Base-by-base conservation (phyloP, 30 jellyfish, hydroid and myxozoan species). In the Chrysaora quinquecirrha region DNA sequence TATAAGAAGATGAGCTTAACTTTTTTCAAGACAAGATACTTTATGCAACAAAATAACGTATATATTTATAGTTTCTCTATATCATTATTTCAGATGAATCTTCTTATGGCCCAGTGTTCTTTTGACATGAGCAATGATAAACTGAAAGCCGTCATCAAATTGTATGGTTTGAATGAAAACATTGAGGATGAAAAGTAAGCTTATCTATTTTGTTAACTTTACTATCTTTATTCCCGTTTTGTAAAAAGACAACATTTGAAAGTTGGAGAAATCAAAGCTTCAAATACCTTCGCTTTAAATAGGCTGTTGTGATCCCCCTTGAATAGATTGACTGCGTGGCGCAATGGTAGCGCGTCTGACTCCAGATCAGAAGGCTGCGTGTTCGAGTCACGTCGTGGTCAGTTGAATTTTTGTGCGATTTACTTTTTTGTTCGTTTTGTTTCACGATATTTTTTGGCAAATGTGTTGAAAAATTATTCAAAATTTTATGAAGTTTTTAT, bases 291-390 rank as follows among this genome's bases (percentile, higher is more conserved):
- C n/a, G n/a, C n/a, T n/a, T n/a, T n/a, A n/a, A n/a, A n/a, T n/a
- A n/a, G n/a, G n/a, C n/a, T 65, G 56, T 30, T 23, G 21, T 7
- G 70, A 3, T 38, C 14, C 11, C 54, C 32, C 27, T 68, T 30
- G 2, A 21, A 1, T 29, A 29, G 18, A 75, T 52, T 82, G 92
- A 81, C 92, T 82, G 84, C 82, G 92, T 82, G 92, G 92, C 92
- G 92, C 92, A 82, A 82, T 82, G 92, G 92, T 82, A 82, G 92
- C 92, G 92, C 92, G 92, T 82, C 92, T 82, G 92, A 82, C 92
- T 82, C 92, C 92, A 82, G 92, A 82, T 82, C 92, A 82, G 92
- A 82, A 82, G 92, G 92, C 64, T 82, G 92, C 92, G 92, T 82
- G 92, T 82, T 82, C 92, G 92, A 82, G 92, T 82, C 92, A 82